Evolutionary conservation across 2,797 vertebrate species (phyloP).

Genomic region (Cuculus canorus): DNA sequence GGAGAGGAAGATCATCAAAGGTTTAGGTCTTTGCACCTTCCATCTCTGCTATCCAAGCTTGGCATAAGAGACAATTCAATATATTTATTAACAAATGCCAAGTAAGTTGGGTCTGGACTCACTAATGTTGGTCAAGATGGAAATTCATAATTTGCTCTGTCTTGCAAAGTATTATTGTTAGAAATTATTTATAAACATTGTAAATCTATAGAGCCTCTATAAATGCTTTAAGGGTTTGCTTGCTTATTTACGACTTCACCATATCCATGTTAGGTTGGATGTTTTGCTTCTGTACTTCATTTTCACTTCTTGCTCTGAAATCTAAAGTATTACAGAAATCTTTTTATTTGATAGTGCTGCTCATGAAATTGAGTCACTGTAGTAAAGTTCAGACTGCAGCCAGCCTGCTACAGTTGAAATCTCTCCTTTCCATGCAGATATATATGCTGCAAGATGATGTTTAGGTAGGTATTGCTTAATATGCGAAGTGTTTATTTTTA

Average conservation of each 20-base stretch:
- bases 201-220: neutral
- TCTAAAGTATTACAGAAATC: neutral
- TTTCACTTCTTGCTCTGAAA: neutral
- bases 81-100: neutral
- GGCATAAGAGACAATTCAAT: neutral
- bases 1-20: neutral
- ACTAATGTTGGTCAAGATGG: neutral
- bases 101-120: neutral
- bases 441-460: neutral
- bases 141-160: neutral
- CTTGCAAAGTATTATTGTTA: neutral
- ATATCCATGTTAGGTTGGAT: neutral
- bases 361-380: neutral
- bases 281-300: neutral
- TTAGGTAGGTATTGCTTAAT: neutral
- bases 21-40: neutral
- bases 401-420: neutral
- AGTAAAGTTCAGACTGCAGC: neutral
- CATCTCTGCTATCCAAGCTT: neutral
- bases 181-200: neutral
- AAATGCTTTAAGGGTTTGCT: fast-evolving
- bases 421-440: fast-evolving
- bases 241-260: neutral
- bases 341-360: neutral
- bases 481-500: neutral